phyloP scores from a whole-genome alignment of 2,113 vertebrate species.

The Arothron firmamentum region DNA sequence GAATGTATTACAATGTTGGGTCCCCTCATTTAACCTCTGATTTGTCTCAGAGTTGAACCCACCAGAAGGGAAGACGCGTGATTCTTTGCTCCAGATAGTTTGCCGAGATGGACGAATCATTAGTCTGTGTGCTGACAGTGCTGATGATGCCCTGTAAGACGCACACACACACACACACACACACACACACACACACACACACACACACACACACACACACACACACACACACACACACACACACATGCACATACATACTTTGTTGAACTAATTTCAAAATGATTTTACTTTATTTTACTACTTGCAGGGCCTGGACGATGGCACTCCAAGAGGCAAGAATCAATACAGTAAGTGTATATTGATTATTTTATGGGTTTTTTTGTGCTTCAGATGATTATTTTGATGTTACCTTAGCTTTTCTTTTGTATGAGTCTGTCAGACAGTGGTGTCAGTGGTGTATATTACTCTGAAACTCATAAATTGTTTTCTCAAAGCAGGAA shows the following conservation, averaged over 20 bases:
- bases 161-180: neutral
- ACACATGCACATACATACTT: neutral
- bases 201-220: neutral
- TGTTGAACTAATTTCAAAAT: neutral
- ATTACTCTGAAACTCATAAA: neutral
- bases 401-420: no score
- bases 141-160: constrained; percentile 91
- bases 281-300: neutral
- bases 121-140: constrained; percentile 90
- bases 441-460: neutral
- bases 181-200: neutral
- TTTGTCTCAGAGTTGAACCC: constrained; percentile 80
- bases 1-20: no score
- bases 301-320: constrained; percentile 75
- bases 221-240: no score
- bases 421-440: no score
- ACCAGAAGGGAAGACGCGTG: constrained; percentile 86
- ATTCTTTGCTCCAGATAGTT: constrained; percentile 88
- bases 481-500: neutral
- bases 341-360: constrained; percentile 64
- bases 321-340: constrained; percentile 76
- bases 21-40: neutral
- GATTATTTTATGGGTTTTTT: neutral
- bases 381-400: neutral
- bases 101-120: constrained; percentile 89